Conservation (phyloP, 2,797 vertebrate genomes). For the Podarcis siculus region DNA sequence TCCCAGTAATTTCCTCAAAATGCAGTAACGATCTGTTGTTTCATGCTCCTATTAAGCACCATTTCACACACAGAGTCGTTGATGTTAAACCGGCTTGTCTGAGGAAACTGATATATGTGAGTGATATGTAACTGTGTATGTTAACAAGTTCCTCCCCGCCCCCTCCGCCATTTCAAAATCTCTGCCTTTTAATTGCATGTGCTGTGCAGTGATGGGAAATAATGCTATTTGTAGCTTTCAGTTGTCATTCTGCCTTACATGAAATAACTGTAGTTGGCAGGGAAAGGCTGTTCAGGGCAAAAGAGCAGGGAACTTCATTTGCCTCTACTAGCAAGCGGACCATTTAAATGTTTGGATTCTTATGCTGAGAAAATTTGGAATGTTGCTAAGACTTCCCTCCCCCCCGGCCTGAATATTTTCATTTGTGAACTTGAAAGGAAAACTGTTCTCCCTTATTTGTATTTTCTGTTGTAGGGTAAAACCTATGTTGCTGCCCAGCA, state of each 20-base stretch:
- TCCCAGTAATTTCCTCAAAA: slow-evolving; percentile 45
- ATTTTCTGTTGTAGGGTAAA: not conserved
- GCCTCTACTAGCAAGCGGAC: not conserved
- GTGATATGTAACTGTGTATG: slow-evolving; percentile 6
- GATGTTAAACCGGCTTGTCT: slow-evolving; percentile 60
- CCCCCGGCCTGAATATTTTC: not conserved
- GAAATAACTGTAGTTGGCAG: slow-evolving; percentile 51
- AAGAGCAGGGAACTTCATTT: not conserved
- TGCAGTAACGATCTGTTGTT: slow-evolving; percentile 49
- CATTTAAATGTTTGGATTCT: not conserved
- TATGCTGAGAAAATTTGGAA: not conserved
- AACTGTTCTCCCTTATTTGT: no score
- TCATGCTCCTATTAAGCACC: slow-evolving; percentile 42
- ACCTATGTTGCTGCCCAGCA: not conserved
- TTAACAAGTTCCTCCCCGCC: slow-evolving; percentile 43
- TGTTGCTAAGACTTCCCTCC: not conserved
- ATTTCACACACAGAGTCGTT: slow-evolving; percentile 37
- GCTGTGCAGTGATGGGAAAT: slow-evolving; percentile 58
- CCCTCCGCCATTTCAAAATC: slow-evolving; percentile 44
- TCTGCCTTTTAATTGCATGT: slow-evolving; percentile 61
- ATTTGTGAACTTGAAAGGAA: not conserved
- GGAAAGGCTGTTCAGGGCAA: slow-evolving; percentile 44
- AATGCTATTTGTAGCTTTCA: slow-evolving; percentile 44
- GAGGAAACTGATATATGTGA: slow-evolving; percentile 44
- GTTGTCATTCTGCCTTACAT: slow-evolving; percentile 60